Base-by-base conservation (phyloP, 2,888 invertebrate species). In the Amorpha juglandis region DNA sequence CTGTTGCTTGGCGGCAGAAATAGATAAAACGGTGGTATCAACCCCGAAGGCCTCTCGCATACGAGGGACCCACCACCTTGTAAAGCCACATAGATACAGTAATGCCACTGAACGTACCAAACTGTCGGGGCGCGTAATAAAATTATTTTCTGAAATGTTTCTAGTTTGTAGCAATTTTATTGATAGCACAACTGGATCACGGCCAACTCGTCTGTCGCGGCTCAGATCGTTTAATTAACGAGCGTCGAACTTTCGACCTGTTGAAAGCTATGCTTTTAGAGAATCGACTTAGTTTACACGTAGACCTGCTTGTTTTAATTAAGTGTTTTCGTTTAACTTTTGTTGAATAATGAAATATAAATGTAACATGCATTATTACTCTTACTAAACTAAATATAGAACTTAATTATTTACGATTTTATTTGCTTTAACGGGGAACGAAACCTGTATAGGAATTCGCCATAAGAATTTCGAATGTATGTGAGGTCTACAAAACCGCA, bases 141-240 rank as follows among this genome's bases (percentile, higher is more conserved):
- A 86, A 86, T 82, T 76, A 82, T 84, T 84, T 84, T 81, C 78
- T 80, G 78, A 77, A 78, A 78, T 82, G 73, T 77, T 75, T 80
- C 80, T 77, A 83, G 87, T 87, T 87, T 82, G 88, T 87, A 86
- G 87, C 82, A 87, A 86, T 91, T 90, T 89, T 87, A 89, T 90
- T 88, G 88, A 90, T 88, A 87, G 82, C 79, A 76, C 77, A 78
- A 74, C 74, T 91, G 92, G 92, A 86, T 74, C 76, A 78, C 75
- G 69, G 87, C 92, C 92, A 91, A 86, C 79, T 82, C 81, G 82
- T 83, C 86, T 84, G 80, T 82, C 83, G 81, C 83, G 87, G 86
- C 89, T 90, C 87, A 88, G 89, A 90, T 88, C 89, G 89, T 92
- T 91, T 92, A 92, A 92, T 92, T 92, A 91, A 91, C 91, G 90